These are phyloP conservation scores for Pristionchus maxplancki DNA, from an alignment of 2,888 invertebrate genomes.

Conservation along the genomic window DNA sequence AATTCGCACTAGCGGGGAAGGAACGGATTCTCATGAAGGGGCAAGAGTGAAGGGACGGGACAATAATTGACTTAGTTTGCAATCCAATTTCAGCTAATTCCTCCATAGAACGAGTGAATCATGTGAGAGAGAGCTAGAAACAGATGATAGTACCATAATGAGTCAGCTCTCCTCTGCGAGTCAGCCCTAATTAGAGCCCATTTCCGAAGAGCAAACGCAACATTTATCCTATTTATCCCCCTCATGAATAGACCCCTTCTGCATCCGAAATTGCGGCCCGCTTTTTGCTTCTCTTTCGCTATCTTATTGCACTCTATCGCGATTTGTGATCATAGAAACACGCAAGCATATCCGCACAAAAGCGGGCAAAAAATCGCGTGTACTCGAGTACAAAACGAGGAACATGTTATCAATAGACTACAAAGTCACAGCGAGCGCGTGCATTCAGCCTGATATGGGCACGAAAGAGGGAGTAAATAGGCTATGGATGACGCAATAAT, in stretches of 20 bases:
- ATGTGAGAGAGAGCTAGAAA: not conserved
- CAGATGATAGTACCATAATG: not conserved
- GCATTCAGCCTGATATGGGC: not conserved
- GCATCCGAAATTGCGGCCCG: not conserved
- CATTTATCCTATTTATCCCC: not conserved
- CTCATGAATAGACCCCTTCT: not conserved
- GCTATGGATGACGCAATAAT: conserved; percentile 14
- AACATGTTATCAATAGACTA: not conserved
- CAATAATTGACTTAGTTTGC: not conserved
- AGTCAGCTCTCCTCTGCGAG: not conserved
- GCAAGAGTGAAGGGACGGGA: not conserved
- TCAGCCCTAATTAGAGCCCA: not conserved
- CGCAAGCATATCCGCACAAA: not conserved
- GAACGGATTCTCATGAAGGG: not conserved
- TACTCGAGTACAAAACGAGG: not conserved
- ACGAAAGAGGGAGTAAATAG: not conserved
- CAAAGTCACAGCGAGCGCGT: too few relatives aligned
- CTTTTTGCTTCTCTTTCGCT: not conserved
- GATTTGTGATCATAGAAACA: not conserved
- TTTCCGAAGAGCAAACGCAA: not conserved
- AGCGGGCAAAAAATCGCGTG: not conserved
- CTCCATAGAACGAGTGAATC: not conserved
- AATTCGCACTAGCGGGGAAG: not conserved
- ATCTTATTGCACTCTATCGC: not conserved
- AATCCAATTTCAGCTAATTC: not conserved